Conservation (phyloP, 2,888 invertebrate species). For the Aphidius colemani region DNA sequence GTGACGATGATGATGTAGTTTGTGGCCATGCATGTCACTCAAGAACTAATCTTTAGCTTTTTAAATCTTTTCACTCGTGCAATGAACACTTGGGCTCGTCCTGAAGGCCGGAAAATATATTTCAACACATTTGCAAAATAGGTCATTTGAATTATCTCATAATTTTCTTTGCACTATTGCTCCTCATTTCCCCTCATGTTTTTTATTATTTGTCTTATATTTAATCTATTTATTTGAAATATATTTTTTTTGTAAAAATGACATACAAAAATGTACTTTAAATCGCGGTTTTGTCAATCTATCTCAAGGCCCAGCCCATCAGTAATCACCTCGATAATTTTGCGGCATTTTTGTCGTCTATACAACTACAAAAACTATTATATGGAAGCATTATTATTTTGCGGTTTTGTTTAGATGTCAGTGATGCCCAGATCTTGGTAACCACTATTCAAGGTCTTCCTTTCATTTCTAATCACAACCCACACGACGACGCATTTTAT, state of each 20-base stretch:
- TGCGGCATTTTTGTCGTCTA: slow-evolving; percentile 42
- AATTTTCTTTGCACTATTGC: not conserved
- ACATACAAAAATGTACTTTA: slow-evolving; percentile 6
- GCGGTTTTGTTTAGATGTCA: slow-evolving; percentile 43
- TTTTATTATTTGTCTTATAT: not conserved
- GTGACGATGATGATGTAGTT: no score
- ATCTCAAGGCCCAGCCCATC: slow-evolving; percentile 40
- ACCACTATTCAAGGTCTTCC: slow-evolving; percentile 50
- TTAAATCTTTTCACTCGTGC: not conserved
- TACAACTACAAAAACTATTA: not conserved
- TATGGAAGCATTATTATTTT: slow-evolving; percentile 34
- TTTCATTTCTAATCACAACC: slow-evolving; percentile 36
- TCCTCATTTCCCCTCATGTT: no score
- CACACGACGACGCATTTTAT: slow-evolving; percentile 24
- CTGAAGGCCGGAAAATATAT: slow-evolving; percentile 5
- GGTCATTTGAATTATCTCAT: not conserved
- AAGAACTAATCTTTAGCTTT: not conserved
- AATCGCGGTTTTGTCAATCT: slow-evolving; percentile 50
- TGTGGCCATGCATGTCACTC: not conserved
- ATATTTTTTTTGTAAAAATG: not conserved
- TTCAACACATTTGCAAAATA: not conserved
- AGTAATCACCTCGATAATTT: slow-evolving; percentile 49
- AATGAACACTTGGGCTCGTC: not conserved
- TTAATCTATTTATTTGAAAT: not conserved
- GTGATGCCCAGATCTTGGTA: slow-evolving; percentile 28